Conservation (phyloP, 2,113 vertebrate species). For the Oreochromis spilurus region DNA sequence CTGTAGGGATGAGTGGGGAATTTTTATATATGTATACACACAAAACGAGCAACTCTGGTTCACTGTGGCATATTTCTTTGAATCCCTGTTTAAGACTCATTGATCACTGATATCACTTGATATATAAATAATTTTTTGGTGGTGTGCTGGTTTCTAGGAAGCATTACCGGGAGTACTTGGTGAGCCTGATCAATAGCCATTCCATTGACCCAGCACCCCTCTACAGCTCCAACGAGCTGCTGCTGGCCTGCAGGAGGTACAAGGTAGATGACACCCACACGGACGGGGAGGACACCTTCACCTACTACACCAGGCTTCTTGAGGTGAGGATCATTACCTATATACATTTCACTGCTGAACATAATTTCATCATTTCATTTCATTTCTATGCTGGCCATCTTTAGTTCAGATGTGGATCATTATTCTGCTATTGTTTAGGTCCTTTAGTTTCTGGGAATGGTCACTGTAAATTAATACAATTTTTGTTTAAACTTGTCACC, state of each 20-base stretch:
- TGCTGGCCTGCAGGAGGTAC: conserved; percentile 76
- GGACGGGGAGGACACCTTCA: conserved; percentile 66
- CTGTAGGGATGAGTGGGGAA: rapidly evolving
- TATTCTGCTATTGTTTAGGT: neutral
- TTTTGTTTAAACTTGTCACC: neutral
- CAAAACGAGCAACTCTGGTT: neutral
- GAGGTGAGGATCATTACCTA: conserved; percentile 33
- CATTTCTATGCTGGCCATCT: neutral
- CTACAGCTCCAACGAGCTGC: conserved; percentile 74
- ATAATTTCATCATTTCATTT: neutral
- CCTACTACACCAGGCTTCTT: conserved; percentile 67
- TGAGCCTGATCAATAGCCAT: conserved; percentile 83
- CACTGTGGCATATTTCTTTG: neutral
- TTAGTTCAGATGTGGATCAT: neutral
- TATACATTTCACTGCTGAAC: neutral
- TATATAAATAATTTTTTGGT: neutral
- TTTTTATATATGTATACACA: neutral
- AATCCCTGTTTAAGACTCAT: neutral
- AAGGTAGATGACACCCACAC: conserved; percentile 61
- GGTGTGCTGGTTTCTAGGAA: conserved; percentile 62
- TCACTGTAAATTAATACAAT: neutral
- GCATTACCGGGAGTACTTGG: conserved; percentile 85
- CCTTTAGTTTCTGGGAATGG: neutral
- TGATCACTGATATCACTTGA: neutral
- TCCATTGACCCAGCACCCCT: conserved; percentile 79